phyloP scores from a whole-genome alignment of 2,888 invertebrate genomes.

The Chymomyza caudatula region DNA sequence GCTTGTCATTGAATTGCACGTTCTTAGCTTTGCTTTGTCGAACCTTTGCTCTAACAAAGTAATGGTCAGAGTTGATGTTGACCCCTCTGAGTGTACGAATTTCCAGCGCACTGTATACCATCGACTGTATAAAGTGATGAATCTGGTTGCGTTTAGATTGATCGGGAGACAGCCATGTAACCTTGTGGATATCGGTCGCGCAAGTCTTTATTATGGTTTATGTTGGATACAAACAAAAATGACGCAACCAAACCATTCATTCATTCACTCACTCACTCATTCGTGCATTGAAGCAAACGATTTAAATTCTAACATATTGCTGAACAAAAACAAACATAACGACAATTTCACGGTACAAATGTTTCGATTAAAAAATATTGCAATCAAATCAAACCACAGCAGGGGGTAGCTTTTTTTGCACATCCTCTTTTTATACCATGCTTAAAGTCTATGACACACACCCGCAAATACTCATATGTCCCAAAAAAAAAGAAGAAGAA shows the following conservation, averaged over 20 bases:
- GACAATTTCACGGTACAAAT: constrained; percentile 72
- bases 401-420: neutral
- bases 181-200: too few species aligned
- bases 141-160: too few species aligned
- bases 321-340: constrained; percentile 40
- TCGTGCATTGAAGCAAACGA: constrained; percentile 1
- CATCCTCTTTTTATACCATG: constrained; percentile 3
- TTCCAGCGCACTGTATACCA: too few species aligned
- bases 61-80: too few species aligned
- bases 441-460: constrained; percentile 20
- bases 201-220: too few species aligned
- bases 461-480: constrained; percentile 47
- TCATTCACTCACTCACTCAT: neutral
- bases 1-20: too few species aligned
- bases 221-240: too few species aligned
- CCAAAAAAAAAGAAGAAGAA: constrained; percentile 25
- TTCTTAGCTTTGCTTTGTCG: too few species aligned
- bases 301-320: constrained; percentile 66
- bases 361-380: constrained; percentile 61
- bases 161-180: too few species aligned
- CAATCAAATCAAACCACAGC: constrained; percentile 3
- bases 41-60: too few species aligned
- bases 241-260: neutral
- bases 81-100: too few species aligned
- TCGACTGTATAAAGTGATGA: too few species aligned